Conservation (phyloP, 1,140 invertebrate genomes). For the Hermetia illucens region DNA sequence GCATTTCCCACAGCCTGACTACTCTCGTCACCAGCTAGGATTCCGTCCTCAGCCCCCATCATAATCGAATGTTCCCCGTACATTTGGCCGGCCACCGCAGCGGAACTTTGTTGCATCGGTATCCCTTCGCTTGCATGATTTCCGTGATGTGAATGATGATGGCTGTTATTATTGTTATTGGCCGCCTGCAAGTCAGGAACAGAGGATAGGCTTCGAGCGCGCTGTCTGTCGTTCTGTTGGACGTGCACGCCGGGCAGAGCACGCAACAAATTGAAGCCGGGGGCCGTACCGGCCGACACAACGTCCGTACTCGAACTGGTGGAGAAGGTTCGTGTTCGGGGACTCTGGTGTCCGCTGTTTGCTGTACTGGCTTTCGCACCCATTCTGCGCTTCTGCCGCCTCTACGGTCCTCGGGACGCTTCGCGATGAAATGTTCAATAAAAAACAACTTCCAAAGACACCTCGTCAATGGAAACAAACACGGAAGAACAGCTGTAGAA, state of each 20-base stretch:
- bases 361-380: conserved; percentile 72
- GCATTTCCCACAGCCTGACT: conserved; percentile 16
- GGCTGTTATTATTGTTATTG: conserved; percentile 16
- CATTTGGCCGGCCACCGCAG: neutral
- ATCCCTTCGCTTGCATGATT: conserved; percentile 35
- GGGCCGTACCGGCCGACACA: conserved; percentile 39
- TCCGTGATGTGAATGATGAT: conserved; percentile 10
- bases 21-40: neutral
- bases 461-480: neutral
- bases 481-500: neutral
- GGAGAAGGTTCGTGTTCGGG: conserved; percentile 58
- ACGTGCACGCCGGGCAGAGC: conserved; percentile 56
- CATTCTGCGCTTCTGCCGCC: conserved; percentile 40
- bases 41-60: neutral
- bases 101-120: conserved; percentile 29
- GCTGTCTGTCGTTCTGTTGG: conserved; percentile 53
- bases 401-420: too few species aligned
- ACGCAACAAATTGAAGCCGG: conserved; percentile 56
- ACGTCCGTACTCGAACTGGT: conserved; percentile 55
- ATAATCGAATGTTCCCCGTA: conserved; percentile 3
- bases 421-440: too few species aligned
- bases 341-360: conserved; percentile 50
- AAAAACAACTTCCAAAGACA: too few species aligned
- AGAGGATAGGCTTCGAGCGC: conserved; percentile 67
- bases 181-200: conserved; percentile 57